Evolutionary conservation across 30 jellyfish, hydroid and myxozoan genomes (phyloP).

Genomic region (Aurelia sp.): DNA sequence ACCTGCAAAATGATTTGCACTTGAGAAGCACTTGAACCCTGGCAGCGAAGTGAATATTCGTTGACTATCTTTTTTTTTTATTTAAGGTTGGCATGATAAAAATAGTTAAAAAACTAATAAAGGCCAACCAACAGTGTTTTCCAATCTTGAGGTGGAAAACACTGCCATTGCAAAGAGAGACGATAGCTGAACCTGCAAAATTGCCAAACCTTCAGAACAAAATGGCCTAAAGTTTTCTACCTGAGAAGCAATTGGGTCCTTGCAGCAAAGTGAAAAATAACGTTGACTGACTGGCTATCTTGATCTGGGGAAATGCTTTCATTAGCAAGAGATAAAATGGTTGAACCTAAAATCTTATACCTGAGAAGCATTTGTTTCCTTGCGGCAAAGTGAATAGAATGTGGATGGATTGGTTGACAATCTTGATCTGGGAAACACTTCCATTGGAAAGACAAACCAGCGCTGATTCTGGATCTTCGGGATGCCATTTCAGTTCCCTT

Average conservation of each 20-base stretch:
- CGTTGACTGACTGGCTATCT: constrained; percentile 21
- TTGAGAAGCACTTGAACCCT: constrained; percentile 36
- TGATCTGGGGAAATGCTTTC: constrained; percentile 36
- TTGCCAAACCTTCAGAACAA: too few species aligned
- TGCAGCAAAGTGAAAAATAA: constrained; percentile 34
- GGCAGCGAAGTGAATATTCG: constrained; percentile 22
- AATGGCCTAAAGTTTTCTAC: neutral
- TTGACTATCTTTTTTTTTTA: too few species aligned
- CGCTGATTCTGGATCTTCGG: constrained; percentile 69
- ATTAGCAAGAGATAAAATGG: too few species aligned
- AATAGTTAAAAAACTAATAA: too few species aligned
- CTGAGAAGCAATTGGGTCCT: constrained; percentile 35
- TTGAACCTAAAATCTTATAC: constrained; percentile 10
- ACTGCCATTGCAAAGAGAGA: constrained; percentile 74
- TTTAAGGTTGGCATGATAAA: too few species aligned
- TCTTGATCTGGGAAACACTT: constrained; percentile 54
- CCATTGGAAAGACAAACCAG: constrained; percentile 83
- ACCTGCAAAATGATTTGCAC: neutral
- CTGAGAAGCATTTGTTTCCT: constrained; percentile 35
- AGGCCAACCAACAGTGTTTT: too few species aligned
- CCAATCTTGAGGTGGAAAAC: constrained; percentile 61
- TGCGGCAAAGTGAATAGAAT: constrained; percentile 34
- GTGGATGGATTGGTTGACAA: constrained; percentile 7
- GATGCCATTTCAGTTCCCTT: constrained; percentile 79
- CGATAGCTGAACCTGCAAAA: constrained; percentile 27